These are phyloP conservation scores for Oryctolagus cuniculus DNA, from an alignment of 2,113 vertebrate genomes.

Conservation along the genomic window mOryCun1.1 NC_091443.1:36703501-36704000, in stretches of 20 bases:
- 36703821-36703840: not conserved
- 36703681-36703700: not conserved
- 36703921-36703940: not conserved
- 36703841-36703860: not conserved
- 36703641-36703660: not conserved
- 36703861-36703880: not conserved
- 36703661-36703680: slow-evolving; percentile 29
- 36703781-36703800: slow-evolving; percentile 13
- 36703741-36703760: not conserved
- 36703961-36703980: slow-evolving; percentile 18
- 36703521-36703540: not conserved
- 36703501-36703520: slow-evolving; percentile 56
- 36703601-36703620: slow-evolving; percentile 40
- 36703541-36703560: slow-evolving; percentile 14
- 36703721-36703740: slow-evolving; percentile 38
- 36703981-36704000: not conserved
- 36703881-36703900: not conserved
- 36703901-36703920: not conserved
- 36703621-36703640: slow-evolving; percentile 44
- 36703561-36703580: slow-evolving; percentile 29
- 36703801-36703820: not conserved
- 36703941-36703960: slow-evolving; percentile 3
- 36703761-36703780: slow-evolving; percentile 38
- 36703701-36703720: not conserved
- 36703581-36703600: slow-evolving; percentile 47